These are phyloP conservation scores for Mycteria americana DNA, from an alignment of 2,797 vertebrate species.

Conservation along the genomic window DNA sequence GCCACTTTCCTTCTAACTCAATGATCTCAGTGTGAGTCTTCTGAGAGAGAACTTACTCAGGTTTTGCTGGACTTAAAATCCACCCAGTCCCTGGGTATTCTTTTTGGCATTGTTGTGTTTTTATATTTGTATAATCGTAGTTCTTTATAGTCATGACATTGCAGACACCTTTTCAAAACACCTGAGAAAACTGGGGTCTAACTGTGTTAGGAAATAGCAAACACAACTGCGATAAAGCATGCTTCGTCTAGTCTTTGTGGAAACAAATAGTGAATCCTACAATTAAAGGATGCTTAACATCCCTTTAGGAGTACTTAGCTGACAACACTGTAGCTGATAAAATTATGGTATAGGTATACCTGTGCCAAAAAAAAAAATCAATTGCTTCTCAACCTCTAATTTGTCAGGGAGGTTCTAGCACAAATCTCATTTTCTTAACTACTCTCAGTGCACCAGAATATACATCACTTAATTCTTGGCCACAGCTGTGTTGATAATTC, in stretches of 20 bases:
- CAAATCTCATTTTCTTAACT: slow-evolving; percentile 11
- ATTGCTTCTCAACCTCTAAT: background rate
- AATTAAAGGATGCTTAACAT: background rate
- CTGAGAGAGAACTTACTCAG: background rate
- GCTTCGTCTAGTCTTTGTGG: background rate
- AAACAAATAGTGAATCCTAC: background rate
- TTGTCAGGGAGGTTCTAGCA: background rate
- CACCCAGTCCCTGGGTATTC: background rate
- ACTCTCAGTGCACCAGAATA: background rate
- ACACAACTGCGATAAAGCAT: background rate
- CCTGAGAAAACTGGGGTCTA: background rate
- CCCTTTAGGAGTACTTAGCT: background rate
- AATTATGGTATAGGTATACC: background rate
- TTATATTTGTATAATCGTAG: background rate
- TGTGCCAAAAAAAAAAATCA: background rate
- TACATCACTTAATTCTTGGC: background rate
- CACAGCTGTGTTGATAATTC: background rate
- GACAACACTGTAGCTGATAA: background rate
- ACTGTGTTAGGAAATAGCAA: background rate
- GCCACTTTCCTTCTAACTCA: background rate
- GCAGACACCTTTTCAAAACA: background rate
- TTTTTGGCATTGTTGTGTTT: background rate
- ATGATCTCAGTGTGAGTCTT: background rate
- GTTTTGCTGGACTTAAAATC: background rate
- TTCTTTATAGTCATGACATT: background rate